Conservation (phyloP, 1,140 invertebrate genomes). For the Ceratina australensis region DNA sequence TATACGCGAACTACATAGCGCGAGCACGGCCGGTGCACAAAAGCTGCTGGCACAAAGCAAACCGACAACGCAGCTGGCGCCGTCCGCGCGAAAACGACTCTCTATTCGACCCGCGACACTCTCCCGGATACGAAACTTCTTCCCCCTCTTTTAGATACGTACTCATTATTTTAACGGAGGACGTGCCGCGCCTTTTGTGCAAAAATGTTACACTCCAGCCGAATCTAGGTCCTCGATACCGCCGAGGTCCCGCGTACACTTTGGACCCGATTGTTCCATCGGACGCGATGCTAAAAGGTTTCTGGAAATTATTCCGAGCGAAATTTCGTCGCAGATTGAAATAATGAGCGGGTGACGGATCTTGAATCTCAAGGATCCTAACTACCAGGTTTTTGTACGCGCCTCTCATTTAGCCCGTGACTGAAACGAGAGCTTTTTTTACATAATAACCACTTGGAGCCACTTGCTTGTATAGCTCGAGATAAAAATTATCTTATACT, state of each 20-base stretch:
- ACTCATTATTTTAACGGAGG: slow-evolving; percentile 71
- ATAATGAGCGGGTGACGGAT: no score
- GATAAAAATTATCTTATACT: no score
- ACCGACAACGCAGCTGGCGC: not conserved
- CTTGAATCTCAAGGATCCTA: no score
- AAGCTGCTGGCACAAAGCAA: slow-evolving; percentile 37
- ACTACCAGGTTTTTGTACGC: no score
- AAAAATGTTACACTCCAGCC: slow-evolving; percentile 50
- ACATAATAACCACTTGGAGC: no score
- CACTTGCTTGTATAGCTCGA: no score
- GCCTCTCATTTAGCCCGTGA: no score
- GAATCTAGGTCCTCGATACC: not conserved
- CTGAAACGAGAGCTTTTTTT: no score
- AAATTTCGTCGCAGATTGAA: no score
- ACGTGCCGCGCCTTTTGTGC: slow-evolving; percentile 60
- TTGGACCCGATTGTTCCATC: not conserved
- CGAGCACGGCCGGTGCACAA: slow-evolving; percentile 37
- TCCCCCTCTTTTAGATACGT: slow-evolving; percentile 46
- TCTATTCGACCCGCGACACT: not conserved
- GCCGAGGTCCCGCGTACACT: no score
- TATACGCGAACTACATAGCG: slow-evolving; percentile 15
- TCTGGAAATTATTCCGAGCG: no score
- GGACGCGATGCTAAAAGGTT: not conserved
- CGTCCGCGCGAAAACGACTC: not conserved
- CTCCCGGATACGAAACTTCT: slow-evolving; percentile 1